A percentile compares a stretch with the other conserved stretches of the same genome.
Evolutionary conservation across 2,888 invertebrate species (phyloP).

Genomic region (Muschampia plurimacula): DNA sequence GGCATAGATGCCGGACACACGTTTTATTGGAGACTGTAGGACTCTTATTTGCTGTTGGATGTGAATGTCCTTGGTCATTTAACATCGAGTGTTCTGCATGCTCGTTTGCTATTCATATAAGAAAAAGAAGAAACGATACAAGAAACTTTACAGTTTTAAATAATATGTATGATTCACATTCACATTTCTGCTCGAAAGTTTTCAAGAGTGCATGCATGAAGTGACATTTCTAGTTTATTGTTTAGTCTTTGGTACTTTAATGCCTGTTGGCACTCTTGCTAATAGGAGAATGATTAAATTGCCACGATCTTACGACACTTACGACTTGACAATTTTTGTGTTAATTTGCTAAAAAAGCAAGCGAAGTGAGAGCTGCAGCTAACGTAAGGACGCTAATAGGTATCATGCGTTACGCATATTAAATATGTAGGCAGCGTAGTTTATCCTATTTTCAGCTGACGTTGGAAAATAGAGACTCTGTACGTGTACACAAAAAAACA

Average conservation of each 20-base stretch:
- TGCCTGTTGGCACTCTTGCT: background rate
- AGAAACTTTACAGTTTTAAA: background rate
- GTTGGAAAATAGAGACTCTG: too few species aligned
- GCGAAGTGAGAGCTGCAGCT: background rate
- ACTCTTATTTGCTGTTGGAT: too few species aligned
- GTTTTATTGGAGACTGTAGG: too few species aligned
- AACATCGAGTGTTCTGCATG: background rate
- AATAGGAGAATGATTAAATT: background rate
- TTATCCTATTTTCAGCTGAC: background rate
- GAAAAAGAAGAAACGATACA: too few species aligned
- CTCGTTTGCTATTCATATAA: background rate
- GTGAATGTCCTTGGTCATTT: too few species aligned
- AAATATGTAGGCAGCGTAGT: background rate
- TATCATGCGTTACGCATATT: constrained; percentile 6
- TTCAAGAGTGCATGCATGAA: background rate
- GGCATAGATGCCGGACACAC: too few species aligned
- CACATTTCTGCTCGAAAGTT: too few species aligned
- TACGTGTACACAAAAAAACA: background rate
- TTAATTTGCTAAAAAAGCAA: constrained; percentile 20
- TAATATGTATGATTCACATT: background rate
- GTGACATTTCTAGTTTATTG: background rate
- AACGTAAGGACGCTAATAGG: background rate
- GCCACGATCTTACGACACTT: constrained; percentile 1
- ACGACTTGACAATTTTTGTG: constrained; percentile 21
- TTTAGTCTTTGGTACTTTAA: background rate